phyloP scores from a whole-genome alignment of 2,113 vertebrate species.

The Egretta garzetta region DNA sequence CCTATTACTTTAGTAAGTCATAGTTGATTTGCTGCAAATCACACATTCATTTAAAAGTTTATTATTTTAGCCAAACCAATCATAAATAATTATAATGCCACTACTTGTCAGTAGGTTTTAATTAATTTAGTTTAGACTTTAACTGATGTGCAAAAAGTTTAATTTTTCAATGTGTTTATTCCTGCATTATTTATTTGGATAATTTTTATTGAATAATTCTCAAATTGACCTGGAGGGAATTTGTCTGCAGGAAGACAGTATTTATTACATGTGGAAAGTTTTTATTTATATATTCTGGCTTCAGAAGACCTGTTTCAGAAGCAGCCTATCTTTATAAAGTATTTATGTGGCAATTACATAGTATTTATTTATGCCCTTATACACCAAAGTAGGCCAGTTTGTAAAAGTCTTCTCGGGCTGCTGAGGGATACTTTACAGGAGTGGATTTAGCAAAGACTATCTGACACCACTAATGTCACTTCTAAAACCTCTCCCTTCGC shows the following conservation, averaged over 20 bases:
- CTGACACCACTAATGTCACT: background rate
- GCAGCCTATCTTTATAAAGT: background rate
- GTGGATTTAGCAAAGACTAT: background rate
- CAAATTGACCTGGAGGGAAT: background rate
- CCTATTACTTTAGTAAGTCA: background rate
- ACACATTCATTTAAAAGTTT: background rate
- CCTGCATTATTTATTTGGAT: background rate
- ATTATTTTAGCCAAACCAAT: conserved; percentile 17
- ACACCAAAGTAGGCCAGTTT: background rate
- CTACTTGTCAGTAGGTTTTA: background rate
- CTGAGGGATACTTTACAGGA: background rate
- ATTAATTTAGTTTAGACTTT: background rate
- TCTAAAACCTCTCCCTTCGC: background rate
- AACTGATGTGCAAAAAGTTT: background rate
- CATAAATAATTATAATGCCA: background rate
- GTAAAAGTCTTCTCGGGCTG: background rate
- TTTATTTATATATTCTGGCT: background rate
- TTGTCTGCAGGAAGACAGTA: background rate
- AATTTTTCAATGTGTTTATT: conserved; percentile 26
- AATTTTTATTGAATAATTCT: conserved; percentile 10
- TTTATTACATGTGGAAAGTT: background rate
- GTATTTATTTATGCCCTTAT: background rate
- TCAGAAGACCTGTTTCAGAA: background rate
- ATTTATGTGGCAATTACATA: background rate
- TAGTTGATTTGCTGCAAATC: background rate